Evolutionary conservation across 2,113 vertebrate genomes (phyloP).

Genomic region (Sinocyclocheilus maitianheensis): DNA sequence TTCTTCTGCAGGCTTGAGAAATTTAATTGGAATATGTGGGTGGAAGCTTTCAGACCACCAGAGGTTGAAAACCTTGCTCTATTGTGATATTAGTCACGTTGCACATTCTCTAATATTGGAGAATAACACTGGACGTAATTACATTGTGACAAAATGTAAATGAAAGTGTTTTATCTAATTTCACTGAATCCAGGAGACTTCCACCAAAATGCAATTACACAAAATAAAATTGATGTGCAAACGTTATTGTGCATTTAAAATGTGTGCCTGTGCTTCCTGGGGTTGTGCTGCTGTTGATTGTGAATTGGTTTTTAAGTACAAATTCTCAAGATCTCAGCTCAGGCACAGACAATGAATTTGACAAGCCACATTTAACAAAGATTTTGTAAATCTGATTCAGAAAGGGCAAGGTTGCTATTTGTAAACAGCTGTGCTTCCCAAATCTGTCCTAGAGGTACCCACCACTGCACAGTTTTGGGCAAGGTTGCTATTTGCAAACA

Average conservation of each 20-base stretch:
- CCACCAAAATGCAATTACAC: conserved; percentile 20
- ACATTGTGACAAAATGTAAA: conserved; percentile 33
- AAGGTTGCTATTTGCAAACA: background rate
- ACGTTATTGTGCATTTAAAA: conserved; percentile 3
- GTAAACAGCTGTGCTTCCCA: no score
- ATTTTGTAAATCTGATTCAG: background rate
- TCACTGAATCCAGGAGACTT: conserved; percentile 13
- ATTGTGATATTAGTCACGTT: conserved; percentile 16
- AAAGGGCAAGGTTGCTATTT: background rate
- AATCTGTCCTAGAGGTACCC: background rate
- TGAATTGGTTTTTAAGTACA: background rate
- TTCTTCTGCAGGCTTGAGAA: conserved; percentile 28
- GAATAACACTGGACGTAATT: conserved; percentile 4
- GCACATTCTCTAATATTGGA: background rate
- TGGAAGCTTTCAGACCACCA: conserved; percentile 27
- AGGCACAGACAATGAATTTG: background rate
- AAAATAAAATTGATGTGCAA: conserved; percentile 4
- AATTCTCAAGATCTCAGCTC: background rate
- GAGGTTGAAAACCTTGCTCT: conserved; percentile 11
- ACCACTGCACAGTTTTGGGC: background rate
- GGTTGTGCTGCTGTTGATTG: background rate
- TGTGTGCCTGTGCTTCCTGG: background rate
- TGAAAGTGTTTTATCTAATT: conserved; percentile 33
- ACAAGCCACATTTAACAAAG: background rate
- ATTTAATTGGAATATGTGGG: conserved; percentile 33